Evolutionary conservation across 1,140 invertebrate genomes (phyloP).

Genomic region (Dendrolimus punctatus): DNA sequence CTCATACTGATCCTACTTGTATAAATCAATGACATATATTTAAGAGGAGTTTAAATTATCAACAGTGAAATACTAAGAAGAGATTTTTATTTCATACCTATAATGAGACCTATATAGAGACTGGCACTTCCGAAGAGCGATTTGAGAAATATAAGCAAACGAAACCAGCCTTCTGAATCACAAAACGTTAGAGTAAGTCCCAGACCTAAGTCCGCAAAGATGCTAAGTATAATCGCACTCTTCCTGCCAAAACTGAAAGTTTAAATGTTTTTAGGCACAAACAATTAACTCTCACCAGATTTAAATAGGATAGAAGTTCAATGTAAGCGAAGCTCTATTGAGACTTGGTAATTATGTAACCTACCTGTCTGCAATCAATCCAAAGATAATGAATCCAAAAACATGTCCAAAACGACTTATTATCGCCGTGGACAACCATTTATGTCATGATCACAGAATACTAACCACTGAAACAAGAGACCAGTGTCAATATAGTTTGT

Average conservation of each 20-base stretch:
- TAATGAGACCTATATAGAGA: slow-evolving; percentile 35
- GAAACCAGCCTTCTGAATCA: slow-evolving; percentile 50
- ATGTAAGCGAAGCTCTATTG: too few relatives aligned
- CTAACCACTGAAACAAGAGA: slow-evolving; percentile 36
- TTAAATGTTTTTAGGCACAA: too few relatives aligned
- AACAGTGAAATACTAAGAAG: neutral
- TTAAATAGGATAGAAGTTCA: too few relatives aligned
- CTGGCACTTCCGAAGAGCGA: slow-evolving; percentile 41
- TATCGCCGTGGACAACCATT: slow-evolving; percentile 39
- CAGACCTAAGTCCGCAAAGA: slow-evolving; percentile 29
- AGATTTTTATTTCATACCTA: slow-evolving; percentile 25
- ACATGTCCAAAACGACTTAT: slow-evolving; percentile 46
- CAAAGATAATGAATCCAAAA: slow-evolving; percentile 50
- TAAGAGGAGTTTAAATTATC: too few relatives aligned
- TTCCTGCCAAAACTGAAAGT: slow-evolving; percentile 53
- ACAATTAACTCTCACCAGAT: too few relatives aligned
- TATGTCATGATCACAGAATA: slow-evolving; percentile 47
- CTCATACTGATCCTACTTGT: too few relatives aligned
- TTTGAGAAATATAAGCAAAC: slow-evolving; percentile 45
- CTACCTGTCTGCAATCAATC: slow-evolving; percentile 51
- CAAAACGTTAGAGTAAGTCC: slow-evolving; percentile 39
- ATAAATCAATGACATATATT: too few relatives aligned
- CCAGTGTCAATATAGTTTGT: neutral
- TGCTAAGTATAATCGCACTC: slow-evolving; percentile 29
- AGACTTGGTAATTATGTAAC: neutral